Evolutionary conservation across 2,113 vertebrate genomes (phyloP).

Genomic region (Merops nubicus): DNA sequence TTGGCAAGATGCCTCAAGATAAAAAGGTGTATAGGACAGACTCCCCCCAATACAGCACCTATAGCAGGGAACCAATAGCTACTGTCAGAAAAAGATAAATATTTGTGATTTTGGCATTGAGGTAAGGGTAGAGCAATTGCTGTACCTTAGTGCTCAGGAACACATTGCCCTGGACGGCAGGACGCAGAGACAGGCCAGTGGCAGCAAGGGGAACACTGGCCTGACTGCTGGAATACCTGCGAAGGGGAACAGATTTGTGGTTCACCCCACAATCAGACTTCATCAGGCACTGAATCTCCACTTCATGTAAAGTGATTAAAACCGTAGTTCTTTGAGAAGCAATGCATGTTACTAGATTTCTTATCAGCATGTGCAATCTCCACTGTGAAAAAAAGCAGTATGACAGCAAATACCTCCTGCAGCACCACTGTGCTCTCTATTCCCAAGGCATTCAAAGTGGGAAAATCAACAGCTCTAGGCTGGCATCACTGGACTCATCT

Average conservation of each 20-base stretch:
- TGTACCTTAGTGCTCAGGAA: not conserved
- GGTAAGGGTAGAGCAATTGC: not conserved
- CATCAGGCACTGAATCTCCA: not conserved
- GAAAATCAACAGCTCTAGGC: not conserved
- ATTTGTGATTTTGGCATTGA: not conserved
- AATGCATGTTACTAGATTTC: not conserved
- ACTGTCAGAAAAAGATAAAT: not conserved
- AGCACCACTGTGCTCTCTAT: not conserved
- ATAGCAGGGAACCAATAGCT: not conserved
- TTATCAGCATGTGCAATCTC: not conserved
- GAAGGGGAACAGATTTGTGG: not conserved
- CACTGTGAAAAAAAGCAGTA: not conserved
- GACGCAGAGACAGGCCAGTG: not conserved
- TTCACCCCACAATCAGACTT: not conserved
- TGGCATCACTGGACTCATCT: not conserved
- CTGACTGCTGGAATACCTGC: too few species aligned
- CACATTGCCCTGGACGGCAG: fast-evolving
- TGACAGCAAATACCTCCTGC: not conserved
- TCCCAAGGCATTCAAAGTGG: not conserved
- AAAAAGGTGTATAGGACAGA: not conserved
- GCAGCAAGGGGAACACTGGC: not conserved
- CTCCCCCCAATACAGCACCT: not conserved
- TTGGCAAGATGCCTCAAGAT: slow-evolving; percentile 54
- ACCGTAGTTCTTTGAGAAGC: not conserved
- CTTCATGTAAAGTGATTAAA: not conserved